Conservation (phyloP, 2,888 invertebrate species). For the Pyralis farinalis region DNA sequence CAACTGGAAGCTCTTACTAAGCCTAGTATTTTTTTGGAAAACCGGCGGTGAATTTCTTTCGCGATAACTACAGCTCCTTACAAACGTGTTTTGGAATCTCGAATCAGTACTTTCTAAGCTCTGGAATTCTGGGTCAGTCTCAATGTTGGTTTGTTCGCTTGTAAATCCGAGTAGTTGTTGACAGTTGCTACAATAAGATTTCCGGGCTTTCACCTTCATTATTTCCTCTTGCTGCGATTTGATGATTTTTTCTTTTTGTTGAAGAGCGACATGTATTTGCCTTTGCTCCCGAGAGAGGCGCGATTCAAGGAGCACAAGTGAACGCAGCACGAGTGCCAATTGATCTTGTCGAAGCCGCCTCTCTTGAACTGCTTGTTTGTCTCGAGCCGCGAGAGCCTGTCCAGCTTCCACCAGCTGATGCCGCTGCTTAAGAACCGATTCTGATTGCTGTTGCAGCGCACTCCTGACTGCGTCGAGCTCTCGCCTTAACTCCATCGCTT, state of each 20-base stretch:
- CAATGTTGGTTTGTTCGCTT: constrained; percentile 77
- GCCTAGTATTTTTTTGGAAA: constrained; percentile 76
- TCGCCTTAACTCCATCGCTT: constrained; percentile 79
- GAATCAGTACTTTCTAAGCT: constrained; percentile 76
- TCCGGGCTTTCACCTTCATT: constrained; percentile 80
- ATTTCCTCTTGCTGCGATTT: constrained; percentile 86
- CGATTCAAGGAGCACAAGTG: constrained; percentile 86
- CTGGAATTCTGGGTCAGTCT: constrained; percentile 77
- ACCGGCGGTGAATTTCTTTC: constrained; percentile 73
- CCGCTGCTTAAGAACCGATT: constrained; percentile 83
- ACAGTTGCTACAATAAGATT: constrained; percentile 73
- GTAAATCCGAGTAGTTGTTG: constrained; percentile 74
- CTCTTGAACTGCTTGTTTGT: constrained; percentile 82
- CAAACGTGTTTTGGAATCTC: constrained; percentile 69
- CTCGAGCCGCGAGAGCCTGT: constrained; percentile 80
- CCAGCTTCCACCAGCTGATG: constrained; percentile 85
- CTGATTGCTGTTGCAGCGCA: constrained; percentile 83
- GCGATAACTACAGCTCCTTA: constrained; percentile 73
- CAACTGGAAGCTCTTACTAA: constrained; percentile 76
- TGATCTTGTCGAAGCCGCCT: constrained; percentile 85
- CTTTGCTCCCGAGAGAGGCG: constrained; percentile 87
- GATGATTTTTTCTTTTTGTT: constrained; percentile 87
- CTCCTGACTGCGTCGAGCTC: constrained; percentile 85
- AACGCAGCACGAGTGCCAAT: constrained; percentile 85
- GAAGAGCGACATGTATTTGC: constrained; percentile 84